Conservation (phyloP, 2,797 vertebrate genomes). For the Tachyglossus aculeatus region DNA sequence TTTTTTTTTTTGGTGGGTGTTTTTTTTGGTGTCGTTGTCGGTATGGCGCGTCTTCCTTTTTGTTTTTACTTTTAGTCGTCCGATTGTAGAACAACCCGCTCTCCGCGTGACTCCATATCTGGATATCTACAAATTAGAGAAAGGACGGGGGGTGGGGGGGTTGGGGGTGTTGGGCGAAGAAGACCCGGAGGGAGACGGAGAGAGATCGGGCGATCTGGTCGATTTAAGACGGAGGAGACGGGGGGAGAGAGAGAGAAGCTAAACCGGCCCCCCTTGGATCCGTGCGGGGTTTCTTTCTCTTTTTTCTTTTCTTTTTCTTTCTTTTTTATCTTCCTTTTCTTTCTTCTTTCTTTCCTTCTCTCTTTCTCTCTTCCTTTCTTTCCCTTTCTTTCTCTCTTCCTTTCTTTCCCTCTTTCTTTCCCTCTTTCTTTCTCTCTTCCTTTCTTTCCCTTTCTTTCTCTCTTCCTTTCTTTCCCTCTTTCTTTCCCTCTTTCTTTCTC, state of each 20-base stretch:
- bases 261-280: too few species aligned
- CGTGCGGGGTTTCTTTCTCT: constrained; percentile 40
- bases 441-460: constrained; percentile 22
- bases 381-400: too few species aligned
- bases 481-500: not conserved
- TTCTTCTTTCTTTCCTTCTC: too few species aligned
- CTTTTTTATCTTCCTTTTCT: too few species aligned
- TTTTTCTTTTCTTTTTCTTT: not conserved
- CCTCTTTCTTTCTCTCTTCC: too few species aligned
- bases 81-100: too few species aligned
- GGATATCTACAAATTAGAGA: constrained; percentile 66
- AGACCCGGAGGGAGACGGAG: constrained; percentile 6
- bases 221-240: constrained; percentile 32
- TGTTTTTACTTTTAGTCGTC: constrained; percentile 15
- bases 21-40: too few species aligned
- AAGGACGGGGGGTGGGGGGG: not conserved
- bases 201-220: constrained; percentile 41
- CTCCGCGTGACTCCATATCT: constrained; percentile 58
- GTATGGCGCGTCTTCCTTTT: too few species aligned
- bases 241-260: too few species aligned
- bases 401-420: too few species aligned
- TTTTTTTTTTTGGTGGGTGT: not conserved
- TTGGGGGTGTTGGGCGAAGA: not conserved
- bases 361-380: too few species aligned
- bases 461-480: too few species aligned